Evolutionary conservation across 2,113 vertebrate genomes (phyloP), one percentile per base, ranked within the genome.

Genomic region (Chionomys nivalis): DNA sequence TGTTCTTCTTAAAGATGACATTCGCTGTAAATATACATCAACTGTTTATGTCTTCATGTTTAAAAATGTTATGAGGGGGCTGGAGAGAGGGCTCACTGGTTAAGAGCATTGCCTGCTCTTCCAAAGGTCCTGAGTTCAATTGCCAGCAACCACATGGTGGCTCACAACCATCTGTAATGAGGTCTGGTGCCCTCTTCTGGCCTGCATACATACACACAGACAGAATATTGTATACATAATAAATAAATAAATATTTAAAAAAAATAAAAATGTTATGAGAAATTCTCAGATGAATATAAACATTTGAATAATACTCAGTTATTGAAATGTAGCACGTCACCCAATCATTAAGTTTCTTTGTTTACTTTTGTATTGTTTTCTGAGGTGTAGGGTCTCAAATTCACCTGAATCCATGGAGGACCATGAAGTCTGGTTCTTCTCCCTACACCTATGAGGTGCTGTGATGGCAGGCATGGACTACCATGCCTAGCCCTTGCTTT

Each of bases 1-100:
- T 16, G 63, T 90, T 97, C 70, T 90, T 97, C 65, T 52, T 19
- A 58, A 87, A 79, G 96, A 76, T 93, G 58, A 91, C 86, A 92
- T 73, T 72, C 31, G 66, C 66, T 96, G 1, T 90, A 82, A 82
- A 14, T 95, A 33, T 63, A 72, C 58, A 61, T 82, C 89, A 91
- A 76, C 82, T 81, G 76, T 96, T 93, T 93, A 88, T 89, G 61
- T 91, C 52, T 81, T 91, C 86, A 85, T n/a, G 65, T 91, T 82
- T 61, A 68, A 68, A 96, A 81, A 36, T 72, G 63, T 87, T 63
- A 65, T 93, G 79, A 86, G 92, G n/a, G n/a, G n/a, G n/a, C n/a
- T n/a, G n/a, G n/a, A n/a, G n/a, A n/a, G n/a, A n/a, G n/a, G n/a
- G n/a, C n/a, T n/a, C n/a, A n/a, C n/a, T n/a, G n/a, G n/a, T n/a